Base-by-base conservation (phyloP, 2,797 vertebrate genomes). In the Clarias platycephalus region DNA sequence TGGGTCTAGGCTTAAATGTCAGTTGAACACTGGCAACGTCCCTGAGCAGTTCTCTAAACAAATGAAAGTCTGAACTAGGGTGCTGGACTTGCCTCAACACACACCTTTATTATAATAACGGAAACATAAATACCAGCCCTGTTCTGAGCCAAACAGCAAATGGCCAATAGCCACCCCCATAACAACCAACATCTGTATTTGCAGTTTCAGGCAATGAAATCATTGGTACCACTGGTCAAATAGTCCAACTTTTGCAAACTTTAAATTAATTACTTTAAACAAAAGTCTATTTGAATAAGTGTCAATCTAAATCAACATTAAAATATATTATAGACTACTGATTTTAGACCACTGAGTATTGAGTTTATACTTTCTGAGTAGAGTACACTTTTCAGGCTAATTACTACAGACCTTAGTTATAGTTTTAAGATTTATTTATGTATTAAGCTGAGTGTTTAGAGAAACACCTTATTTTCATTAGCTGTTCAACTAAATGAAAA, bases 181-280 rank as follows among this genome's bases (percentile, higher is more conserved):
- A 89, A 89, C 87, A 89, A 88, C 84, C 70, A 34, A 89, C 88
- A 87, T 88, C 88, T 89, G 88, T 87, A 83, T 86, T 87, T 84
- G 82, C 79, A 83, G 75, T 87, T 85, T 82, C 78, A 68, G 34
- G 55, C 78, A 22, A 55, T 85, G 84, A 86, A 77, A 86, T 80
- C 84, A 76, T 75, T 64, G 53, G 31, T 77, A 78, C 88, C 22
- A 58, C 28, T 53, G 34, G 57, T 74, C 82, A 84, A 70, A 34
- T 37, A 60, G 60, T 62, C 49, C 71, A 74, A 86, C 85, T 76
- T 74, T 66, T 70, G 63, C 83, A 84, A 87, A 80, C 16, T 15
- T 75, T 64, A n/a, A 72, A 63, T 77, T 81, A 80, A 84, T 72
- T 22, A 44, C 76, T 60, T 78, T 67, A 64, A 81, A 13, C 71